Base-by-base conservation (phyloP, 2,888 invertebrate species). In the Tetropium fuscum region DNA sequence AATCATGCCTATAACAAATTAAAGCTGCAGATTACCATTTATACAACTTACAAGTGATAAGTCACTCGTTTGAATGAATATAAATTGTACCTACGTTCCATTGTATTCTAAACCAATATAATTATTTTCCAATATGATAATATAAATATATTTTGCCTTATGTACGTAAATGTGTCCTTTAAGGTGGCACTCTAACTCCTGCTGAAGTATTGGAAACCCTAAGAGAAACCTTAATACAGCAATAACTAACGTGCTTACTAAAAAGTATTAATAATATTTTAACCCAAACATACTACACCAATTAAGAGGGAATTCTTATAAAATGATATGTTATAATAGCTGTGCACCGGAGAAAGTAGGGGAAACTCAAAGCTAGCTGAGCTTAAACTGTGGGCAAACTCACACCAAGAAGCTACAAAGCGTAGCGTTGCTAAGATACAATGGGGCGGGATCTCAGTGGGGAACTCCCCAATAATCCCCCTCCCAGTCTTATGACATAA, bases 371-470 rank as follows among this genome's bases (percentile, higher is more conserved):
- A 71, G 70, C 74, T 74, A 71, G 74, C 74, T 74, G 72, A 73
- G 70, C 72, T 76, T n/a, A 75, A 74, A 76, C 74, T 73, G 78
- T 76, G 76, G 74, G 74, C 70, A 69, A n/a, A 76, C 68, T 67
- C 63, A 58, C 73, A 62, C 64, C 64, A 60, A 66, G 63, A 68
- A 69, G 72, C 68, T 72, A 72, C 76, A 74, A 76, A 73, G 73
- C 72, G 71, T 69, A 68, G 71, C 74, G 80, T 80, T 79, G 80
- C 80, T 79, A 80, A 79, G 80, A 78, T 78, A 80, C 79, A 74
- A 64, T 64, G 53, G 68, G 77, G 74, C 60, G 63, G 60, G 43
- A 61, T 58, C 38, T 13, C 20, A 3, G 7, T 13, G 15, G 34
- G 60, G 20, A 53, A 58, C 60, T 43, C 62, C 63, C 59, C 22